phyloP scores from a whole-genome alignment of 2,113 vertebrate species.

The Ardeotis arabs region DNA sequence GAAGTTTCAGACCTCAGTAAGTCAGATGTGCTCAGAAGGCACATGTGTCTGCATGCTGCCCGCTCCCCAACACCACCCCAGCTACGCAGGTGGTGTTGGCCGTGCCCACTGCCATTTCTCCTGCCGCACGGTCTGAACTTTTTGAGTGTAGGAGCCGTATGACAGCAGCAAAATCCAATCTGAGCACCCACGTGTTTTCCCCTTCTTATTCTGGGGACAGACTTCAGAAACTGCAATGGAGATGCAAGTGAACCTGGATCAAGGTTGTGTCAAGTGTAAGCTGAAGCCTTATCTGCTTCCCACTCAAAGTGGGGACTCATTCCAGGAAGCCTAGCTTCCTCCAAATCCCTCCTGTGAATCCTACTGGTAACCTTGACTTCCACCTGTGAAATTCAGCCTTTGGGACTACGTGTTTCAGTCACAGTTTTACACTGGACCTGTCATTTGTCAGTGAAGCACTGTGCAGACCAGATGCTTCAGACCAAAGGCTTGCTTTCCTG shows the following conservation, averaged over 20 bases:
- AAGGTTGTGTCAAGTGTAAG: fast-evolving
- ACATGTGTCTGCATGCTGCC: fast-evolving
- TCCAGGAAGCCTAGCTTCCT: neutral
- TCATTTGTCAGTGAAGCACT: neutral
- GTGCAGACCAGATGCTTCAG: neutral
- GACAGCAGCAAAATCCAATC: neutral
- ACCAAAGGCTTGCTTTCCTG: neutral
- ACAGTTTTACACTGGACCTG: neutral
- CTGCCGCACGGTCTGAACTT: fast-evolving
- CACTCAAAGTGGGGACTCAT: fast-evolving
- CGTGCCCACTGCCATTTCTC: neutral
- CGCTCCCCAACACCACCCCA: neutral
- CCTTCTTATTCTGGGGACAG: neutral
- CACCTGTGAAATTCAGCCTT: neutral
- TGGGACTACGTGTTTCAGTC: neutral
- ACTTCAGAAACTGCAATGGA: neutral
- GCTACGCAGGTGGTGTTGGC: fast-evolving
- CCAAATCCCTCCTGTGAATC: neutral
- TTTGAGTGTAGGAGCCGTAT: fast-evolving
- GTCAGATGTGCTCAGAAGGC: neutral
- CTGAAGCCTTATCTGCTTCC: neutral
- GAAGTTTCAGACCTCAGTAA: neutral
- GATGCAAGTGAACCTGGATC: neutral
- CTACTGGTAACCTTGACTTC: neutral
- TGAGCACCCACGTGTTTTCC: fast-evolving